Conservation (phyloP, 2,113 vertebrate species). For the Strix aluco region DNA sequence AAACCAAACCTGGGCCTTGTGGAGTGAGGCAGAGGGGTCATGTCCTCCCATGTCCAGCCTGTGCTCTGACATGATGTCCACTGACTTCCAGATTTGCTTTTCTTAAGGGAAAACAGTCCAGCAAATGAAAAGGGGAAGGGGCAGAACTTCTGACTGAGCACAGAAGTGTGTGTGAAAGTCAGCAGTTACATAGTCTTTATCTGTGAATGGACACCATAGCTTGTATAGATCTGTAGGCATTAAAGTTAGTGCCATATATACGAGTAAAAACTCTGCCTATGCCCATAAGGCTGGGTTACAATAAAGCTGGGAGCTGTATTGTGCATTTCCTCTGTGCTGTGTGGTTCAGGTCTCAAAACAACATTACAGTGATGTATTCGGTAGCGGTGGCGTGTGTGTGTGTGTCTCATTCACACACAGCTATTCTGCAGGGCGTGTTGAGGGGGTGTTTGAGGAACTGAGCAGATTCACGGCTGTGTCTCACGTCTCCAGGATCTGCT, state of each 20-base stretch:
- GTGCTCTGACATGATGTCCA: not conserved
- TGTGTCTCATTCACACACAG: not conserved
- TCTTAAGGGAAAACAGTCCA: not conserved
- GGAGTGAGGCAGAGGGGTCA: not conserved
- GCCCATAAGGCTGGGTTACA: not conserved
- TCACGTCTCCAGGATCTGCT: conserved; percentile 11
- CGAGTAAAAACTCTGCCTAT: not conserved
- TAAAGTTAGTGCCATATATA: not conserved
- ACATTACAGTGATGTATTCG: not conserved
- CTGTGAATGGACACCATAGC: not conserved
- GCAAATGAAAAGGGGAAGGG: not conserved
- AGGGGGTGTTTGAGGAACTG: not conserved
- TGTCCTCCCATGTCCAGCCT: not conserved
- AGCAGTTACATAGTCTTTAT: not conserved
- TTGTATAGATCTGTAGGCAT: not conserved
- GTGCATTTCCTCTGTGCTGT: not conserved
- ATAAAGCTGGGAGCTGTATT: not conserved
- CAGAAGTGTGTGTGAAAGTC: not conserved
- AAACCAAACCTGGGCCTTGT: not conserved
- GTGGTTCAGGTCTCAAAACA: not conserved
- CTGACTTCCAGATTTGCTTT: not conserved
- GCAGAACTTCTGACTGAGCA: not conserved
- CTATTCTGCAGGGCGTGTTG: not conserved
- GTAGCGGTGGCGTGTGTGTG: not conserved
- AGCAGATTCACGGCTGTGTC: not conserved